These are phyloP conservation scores for Chamaetylas fuelleborni DNA, from an alignment of 2,113 vertebrate species.

Conservation along the genomic window DNA sequence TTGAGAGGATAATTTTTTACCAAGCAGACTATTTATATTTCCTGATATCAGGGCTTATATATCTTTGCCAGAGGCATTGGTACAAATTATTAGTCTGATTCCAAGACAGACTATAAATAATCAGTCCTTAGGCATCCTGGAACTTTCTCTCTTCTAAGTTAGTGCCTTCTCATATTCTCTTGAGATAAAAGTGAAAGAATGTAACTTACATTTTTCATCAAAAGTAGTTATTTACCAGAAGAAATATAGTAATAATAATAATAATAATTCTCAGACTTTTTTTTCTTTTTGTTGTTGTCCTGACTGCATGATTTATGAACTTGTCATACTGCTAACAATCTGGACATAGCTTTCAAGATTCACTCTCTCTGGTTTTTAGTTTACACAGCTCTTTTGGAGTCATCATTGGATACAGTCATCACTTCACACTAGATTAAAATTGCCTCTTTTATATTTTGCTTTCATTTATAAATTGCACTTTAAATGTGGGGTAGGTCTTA, in stretches of 20 bases:
- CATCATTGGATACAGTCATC: background rate
- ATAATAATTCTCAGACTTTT: background rate
- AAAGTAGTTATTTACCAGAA: background rate
- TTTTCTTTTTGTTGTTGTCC: background rate
- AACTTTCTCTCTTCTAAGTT: background rate
- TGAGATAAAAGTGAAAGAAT: background rate
- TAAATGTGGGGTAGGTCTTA: background rate
- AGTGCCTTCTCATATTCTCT: background rate
- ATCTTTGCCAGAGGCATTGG: background rate
- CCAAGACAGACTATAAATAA: background rate
- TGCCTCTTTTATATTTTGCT: background rate
- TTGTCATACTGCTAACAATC: background rate
- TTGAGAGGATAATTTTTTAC: background rate
- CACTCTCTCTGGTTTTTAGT: background rate
- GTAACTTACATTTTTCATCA: background rate
- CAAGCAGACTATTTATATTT: background rate
- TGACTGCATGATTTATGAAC: background rate
- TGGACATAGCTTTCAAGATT: background rate
- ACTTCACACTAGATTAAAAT: background rate
- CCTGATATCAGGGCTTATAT: background rate
- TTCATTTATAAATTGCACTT: background rate
- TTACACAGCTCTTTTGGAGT: background rate
- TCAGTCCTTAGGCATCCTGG: background rate
- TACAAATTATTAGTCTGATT: background rate
- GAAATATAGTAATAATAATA: background rate